phyloP scores from a whole-genome alignment of 2,797 vertebrate genomes.

The Rhabdomys pumilio region DNA sequence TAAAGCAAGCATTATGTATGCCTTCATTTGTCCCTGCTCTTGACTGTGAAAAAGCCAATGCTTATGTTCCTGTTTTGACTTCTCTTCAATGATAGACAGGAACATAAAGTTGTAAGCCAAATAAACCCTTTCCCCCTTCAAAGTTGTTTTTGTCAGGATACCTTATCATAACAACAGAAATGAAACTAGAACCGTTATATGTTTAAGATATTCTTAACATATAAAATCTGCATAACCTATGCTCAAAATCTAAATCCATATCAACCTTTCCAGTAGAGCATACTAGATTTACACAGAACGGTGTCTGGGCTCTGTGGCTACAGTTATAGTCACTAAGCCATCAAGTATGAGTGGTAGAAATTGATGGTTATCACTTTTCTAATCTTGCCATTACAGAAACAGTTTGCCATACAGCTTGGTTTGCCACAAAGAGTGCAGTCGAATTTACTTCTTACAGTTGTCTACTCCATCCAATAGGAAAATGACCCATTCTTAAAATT shows the following conservation, averaged over 20 bases:
- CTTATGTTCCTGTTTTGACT: neutral
- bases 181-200: neutral
- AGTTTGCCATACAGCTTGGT: neutral
- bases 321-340: neutral
- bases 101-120: neutral
- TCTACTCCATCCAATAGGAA: neutral
- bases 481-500: constrained; percentile 28
- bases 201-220: constrained; percentile 6
- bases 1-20: neutral
- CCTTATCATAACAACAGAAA: neutral
- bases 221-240: neutral
- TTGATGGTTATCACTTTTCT: neutral
- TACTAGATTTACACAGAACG: neutral
- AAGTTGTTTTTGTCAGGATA: neutral
- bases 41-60: neutral
- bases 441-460: constrained; percentile 32
- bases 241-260: neutral
- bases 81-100: neutral
- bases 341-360: neutral
- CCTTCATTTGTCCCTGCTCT: neutral
- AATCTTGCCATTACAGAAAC: constrained; percentile 25
- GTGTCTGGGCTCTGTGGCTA: neutral
- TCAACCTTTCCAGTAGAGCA: neutral
- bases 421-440: constrained; percentile 37
- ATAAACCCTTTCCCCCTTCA: neutral